Percentiles rank a stretch among this genome's conserved stretches.
These are phyloP conservation scores for Polyergus mexicanus DNA, from an alignment of 1,140 invertebrate species.

Conservation along the genomic window DNA sequence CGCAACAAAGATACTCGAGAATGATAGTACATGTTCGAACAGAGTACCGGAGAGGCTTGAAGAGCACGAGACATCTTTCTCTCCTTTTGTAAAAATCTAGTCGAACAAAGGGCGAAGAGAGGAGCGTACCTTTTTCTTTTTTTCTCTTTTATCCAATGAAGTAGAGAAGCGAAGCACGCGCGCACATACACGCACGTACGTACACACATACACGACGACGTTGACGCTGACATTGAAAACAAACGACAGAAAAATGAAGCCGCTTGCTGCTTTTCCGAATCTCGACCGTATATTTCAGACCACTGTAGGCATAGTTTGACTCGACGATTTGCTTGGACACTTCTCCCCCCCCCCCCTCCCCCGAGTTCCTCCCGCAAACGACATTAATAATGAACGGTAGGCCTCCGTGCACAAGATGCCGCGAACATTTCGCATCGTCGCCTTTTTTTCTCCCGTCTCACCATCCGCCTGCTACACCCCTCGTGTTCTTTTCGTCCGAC, in stretches of 20 bases:
- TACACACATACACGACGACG: neutral
- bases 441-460: conserved; percentile 21
- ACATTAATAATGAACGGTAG: conserved; percentile 73
- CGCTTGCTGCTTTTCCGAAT: conserved; percentile 63
- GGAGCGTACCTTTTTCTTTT: neutral
- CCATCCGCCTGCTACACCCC: neutral
- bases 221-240: conserved; percentile 58
- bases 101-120: conserved; percentile 40
- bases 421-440: neutral
- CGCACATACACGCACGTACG: neutral
- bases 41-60: neutral
- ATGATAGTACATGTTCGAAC: conserved; percentile 55
- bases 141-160: conserved; percentile 38
- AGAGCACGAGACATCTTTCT: conserved; percentile 21
- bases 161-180: neutral
- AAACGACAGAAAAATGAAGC: conserved; percentile 77
- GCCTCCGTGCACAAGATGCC: conserved; percentile 25
- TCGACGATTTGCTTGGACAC: conserved; percentile 50
- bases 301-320: conserved; percentile 69
- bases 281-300: conserved; percentile 73
- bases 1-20: conserved; percentile 38
- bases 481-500: too few relatives aligned
- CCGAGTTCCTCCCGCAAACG: neutral
- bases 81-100: conserved; percentile 37
- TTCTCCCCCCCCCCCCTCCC: too few relatives aligned